These are phyloP conservation scores for Drosophila miranda DNA, from an alignment of 1,140 invertebrate species.

Conservation along the genomic window DNA sequence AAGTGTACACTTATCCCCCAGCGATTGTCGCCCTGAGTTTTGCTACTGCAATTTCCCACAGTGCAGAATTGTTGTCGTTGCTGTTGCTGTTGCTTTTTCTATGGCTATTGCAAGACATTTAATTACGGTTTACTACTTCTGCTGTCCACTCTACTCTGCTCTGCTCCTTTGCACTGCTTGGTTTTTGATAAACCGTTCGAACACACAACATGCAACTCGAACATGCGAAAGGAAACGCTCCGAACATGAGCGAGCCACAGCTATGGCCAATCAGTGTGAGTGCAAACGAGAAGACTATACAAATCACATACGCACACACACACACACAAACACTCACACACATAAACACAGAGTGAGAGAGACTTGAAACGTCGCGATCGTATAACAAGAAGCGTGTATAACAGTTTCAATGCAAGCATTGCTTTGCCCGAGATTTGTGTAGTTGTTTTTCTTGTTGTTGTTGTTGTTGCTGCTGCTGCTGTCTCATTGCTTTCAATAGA, in stretches of 20 bases:
- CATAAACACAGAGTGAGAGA: constrained; percentile 1
- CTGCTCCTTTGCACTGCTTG: constrained; percentile 19
- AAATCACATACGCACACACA: constrained; percentile 55
- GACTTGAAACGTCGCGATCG: constrained; percentile 25
- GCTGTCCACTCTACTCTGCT: not conserved
- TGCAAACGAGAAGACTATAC: constrained; percentile 66
- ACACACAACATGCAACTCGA: constrained; percentile 59
- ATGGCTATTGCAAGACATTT: constrained; percentile 39
- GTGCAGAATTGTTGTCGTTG: constrained; percentile 12
- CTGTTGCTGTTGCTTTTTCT: constrained; percentile 27
- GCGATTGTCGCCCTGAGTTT: constrained; percentile 53
- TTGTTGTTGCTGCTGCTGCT: constrained; percentile 43
- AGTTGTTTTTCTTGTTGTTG: constrained; percentile 9
- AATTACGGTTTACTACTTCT: constrained; percentile 52
- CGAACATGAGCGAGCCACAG: constrained; percentile 23
- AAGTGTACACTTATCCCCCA: constrained; percentile 72
- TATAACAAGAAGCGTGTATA: constrained; percentile 67
- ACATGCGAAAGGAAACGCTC: constrained; percentile 41
- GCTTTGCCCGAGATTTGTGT: constrained; percentile 20
- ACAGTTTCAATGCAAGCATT: constrained; percentile 68
- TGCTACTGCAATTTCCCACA: constrained; percentile 65
- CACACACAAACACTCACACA: constrained; percentile 12
- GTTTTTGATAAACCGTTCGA: constrained; percentile 50
- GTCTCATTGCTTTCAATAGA: constrained; percentile 72
- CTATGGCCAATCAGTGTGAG: constrained; percentile 3